Conservation (phyloP, 2,888 invertebrate genomes). For the Cecidostiba fungosa region DNA sequence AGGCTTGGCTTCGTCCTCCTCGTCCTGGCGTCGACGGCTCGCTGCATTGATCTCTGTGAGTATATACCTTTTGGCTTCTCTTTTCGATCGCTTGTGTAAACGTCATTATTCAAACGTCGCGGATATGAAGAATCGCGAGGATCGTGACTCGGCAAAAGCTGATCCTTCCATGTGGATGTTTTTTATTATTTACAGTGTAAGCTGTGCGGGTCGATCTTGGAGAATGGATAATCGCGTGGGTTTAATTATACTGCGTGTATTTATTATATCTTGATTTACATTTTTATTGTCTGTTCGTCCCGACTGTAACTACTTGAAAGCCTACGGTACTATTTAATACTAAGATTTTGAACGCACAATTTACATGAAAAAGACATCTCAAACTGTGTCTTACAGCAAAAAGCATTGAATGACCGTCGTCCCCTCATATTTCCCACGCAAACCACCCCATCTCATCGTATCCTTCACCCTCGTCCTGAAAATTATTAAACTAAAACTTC, state of each 20-base stretch:
- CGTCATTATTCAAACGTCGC: slow-evolving; percentile 30
- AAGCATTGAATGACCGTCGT: no score
- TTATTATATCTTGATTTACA: no score
- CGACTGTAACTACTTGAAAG: not conserved
- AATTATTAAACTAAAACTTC: not conserved
- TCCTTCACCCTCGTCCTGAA: not conserved
- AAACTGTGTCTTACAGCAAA: no score
- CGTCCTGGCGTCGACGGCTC: slow-evolving; percentile 67
- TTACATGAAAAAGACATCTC: no score
- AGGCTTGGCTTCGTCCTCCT: slow-evolving; percentile 70
- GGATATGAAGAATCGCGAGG: slow-evolving; percentile 23
- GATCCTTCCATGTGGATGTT: not conserved
- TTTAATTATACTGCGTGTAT: no score
- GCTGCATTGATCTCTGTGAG: slow-evolving; percentile 77
- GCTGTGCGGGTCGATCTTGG: not conserved
- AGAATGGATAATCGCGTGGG: not conserved
- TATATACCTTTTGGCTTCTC: not conserved
- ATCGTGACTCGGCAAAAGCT: slow-evolving; percentile 2
- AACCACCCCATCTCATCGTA: not conserved
- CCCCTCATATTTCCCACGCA: no score
- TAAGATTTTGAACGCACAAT: no score
- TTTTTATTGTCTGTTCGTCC: not conserved
- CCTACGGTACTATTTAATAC: not conserved
- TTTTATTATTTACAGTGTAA: not conserved
- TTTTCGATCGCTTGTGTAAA: not conserved